phyloP scores from a whole-genome alignment of 1,140 invertebrate species.

The Drosophila quadrilineata region DNA sequence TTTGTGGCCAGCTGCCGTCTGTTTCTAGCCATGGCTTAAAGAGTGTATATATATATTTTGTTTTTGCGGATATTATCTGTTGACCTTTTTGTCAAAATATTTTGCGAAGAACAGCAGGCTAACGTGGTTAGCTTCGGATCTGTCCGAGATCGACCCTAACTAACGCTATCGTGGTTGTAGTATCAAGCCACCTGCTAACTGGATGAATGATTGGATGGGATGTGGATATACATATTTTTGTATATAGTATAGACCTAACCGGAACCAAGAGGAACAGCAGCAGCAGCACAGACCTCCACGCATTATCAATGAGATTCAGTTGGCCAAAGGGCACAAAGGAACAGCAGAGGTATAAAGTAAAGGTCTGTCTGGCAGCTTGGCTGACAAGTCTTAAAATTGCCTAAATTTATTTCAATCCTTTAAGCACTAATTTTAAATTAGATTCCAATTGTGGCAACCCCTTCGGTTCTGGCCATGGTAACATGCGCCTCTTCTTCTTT shows the following conservation, averaged over 20 bases:
- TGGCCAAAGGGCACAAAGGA: slow-evolving; percentile 20
- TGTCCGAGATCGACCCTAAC: slow-evolving; percentile 16
- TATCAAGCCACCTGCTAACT: slow-evolving; percentile 68
- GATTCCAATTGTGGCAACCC: slow-evolving; percentile 61
- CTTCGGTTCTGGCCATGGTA: neutral
- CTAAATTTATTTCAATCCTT: slow-evolving; percentile 78
- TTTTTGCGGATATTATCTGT: slow-evolving; percentile 29
- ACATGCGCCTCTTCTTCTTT: neutral
- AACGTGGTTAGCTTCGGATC: slow-evolving; percentile 29
- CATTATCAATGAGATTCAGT: slow-evolving; percentile 62
- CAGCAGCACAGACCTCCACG: slow-evolving; percentile 46
- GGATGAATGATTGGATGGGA: neutral
- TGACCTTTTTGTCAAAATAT: slow-evolving; percentile 19
- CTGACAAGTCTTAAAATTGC: slow-evolving; percentile 50
- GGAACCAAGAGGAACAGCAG: too few species aligned
- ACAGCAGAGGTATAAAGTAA: too few species aligned
- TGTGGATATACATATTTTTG: neutral
- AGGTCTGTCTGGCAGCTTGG: slow-evolving; percentile 5
- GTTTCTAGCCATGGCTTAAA: slow-evolving; percentile 34
- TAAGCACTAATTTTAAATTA: slow-evolving; percentile 79
- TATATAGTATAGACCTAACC: slow-evolving; percentile 28
- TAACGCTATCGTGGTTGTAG: slow-evolving; percentile 43
- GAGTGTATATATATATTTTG: slow-evolving; percentile 6
- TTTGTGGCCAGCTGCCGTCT: slow-evolving; percentile 23
- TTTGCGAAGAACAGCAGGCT: slow-evolving; percentile 22